phyloP scores from a whole-genome alignment of 2,888 invertebrate genomes.

The Lasioglossum pauxillum region DNA sequence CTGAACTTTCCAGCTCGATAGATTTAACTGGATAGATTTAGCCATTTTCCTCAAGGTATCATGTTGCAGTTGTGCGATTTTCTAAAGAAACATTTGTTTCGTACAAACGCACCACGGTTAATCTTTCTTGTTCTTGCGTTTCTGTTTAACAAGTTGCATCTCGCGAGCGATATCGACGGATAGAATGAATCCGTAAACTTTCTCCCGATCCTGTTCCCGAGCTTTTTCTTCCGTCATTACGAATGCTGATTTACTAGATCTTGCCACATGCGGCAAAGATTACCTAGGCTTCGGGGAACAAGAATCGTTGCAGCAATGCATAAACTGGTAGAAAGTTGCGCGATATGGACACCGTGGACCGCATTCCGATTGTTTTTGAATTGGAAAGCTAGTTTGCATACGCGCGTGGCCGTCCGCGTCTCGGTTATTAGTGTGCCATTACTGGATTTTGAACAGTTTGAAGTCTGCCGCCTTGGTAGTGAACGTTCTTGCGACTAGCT shows the following conservation, averaged over 20 bases:
- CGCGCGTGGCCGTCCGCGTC: not conserved
- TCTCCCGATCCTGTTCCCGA: not conserved
- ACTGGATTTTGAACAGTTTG: not conserved
- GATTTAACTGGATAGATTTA: not conserved
- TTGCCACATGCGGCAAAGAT: not conserved
- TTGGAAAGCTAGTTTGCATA: constrained; percentile 1
- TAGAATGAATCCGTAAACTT: not conserved
- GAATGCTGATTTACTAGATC: not conserved
- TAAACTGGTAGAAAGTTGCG: not conserved
- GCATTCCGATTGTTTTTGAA: constrained; percentile 19
- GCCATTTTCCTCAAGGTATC: not conserved
- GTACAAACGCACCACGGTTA: too few species aligned
- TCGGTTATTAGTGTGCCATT: not conserved
- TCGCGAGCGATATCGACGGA: not conserved
- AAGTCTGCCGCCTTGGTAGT: not conserved
- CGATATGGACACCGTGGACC: constrained; percentile 2
- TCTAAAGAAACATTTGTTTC: not conserved
- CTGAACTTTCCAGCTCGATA: not conserved
- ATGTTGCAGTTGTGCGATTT: too few species aligned
- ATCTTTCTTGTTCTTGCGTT: not conserved
- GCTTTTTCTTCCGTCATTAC: not conserved
- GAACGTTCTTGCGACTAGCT: not conserved
- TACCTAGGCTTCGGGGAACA: not conserved
- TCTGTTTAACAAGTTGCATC: not conserved
- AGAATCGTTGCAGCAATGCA: constrained; percentile 6